Evolutionary conservation across 2,113 vertebrate species (phyloP).

Genomic region (Balaenoptera acutorostrata): DNA sequence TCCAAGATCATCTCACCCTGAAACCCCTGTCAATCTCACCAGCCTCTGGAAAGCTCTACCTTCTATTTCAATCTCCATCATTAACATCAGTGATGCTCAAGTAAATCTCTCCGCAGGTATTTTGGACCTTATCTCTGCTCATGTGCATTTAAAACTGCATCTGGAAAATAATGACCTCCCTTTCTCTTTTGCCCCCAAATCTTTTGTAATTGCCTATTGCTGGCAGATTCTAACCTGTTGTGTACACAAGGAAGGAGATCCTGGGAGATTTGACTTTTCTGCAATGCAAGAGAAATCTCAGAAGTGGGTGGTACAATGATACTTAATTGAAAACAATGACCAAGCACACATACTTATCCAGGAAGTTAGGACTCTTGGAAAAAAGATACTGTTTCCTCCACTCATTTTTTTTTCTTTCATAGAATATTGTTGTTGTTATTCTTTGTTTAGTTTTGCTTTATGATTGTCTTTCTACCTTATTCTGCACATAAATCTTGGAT

Average conservation of each 20-base stretch:
- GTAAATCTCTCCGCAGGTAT: not conserved
- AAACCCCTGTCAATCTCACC: not conserved
- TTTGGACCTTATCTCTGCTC: not conserved
- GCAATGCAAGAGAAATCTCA: not conserved
- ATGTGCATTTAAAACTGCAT: no score
- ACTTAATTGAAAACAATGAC: not conserved
- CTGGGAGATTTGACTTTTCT: not conserved
- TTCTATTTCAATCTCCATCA: constrained; percentile 1
- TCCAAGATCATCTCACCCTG: not conserved
- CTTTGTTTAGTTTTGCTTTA: constrained; percentile 49
- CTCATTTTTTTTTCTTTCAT: constrained; percentile 44
- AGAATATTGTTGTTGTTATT: constrained; percentile 23
- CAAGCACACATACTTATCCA: not conserved
- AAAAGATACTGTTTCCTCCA: not conserved
- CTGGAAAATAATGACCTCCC: not conserved
- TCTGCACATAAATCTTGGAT: constrained; percentile 46
- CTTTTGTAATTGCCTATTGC: not conserved
- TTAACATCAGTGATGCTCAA: not conserved
- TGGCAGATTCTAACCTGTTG: not conserved
- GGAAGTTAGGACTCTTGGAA: not conserved
- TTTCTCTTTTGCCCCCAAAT: not conserved
- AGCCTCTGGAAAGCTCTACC: not conserved
- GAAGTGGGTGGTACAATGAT: not conserved
- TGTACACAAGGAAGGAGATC: fast-evolving
- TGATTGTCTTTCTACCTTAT: constrained; percentile 45